phyloP scores from a whole-genome alignment of 2,888 invertebrate species.

The Mechanitis mazaeus region DNA sequence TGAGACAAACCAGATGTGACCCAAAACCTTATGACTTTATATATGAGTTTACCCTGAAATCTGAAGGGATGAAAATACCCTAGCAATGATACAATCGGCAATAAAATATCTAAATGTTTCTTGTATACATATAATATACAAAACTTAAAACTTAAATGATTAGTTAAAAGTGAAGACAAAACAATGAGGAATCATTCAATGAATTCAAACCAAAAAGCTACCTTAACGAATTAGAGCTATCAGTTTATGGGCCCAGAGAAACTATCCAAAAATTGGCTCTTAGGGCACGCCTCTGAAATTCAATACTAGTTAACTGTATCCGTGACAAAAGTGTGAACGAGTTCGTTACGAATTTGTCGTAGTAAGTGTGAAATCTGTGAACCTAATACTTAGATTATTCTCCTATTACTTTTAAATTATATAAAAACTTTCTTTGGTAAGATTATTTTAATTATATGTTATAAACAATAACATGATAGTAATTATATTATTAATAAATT shows the following conservation, averaged over 20 bases:
- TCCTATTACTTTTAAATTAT: too few relatives aligned
- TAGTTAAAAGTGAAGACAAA: too few relatives aligned
- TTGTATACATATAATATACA: too few relatives aligned
- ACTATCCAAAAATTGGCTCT: constrained; percentile 22
- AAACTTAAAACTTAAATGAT: too few relatives aligned
- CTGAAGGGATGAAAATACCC: too few relatives aligned
- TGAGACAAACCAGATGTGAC: constrained; percentile 28
- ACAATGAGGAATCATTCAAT: background rate
- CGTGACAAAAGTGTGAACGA: constrained; percentile 6
- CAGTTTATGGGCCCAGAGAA: background rate
- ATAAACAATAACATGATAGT: too few relatives aligned
- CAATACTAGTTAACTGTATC: constrained; percentile 17
- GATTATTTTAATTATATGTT: too few relatives aligned
- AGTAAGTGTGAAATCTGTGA: background rate
- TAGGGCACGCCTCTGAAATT: constrained; percentile 20
- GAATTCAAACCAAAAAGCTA: background rate
- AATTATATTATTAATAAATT: too few relatives aligned
- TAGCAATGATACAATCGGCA: too few relatives aligned
- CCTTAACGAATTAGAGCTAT: background rate
- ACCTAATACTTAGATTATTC: too few relatives aligned
- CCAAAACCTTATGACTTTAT: constrained; percentile 16
- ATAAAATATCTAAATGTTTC: too few relatives aligned
- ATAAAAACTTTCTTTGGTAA: too few relatives aligned
- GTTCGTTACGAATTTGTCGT: background rate
- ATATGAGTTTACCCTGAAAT: constrained; percentile 5